Percentiles rank a stretch among this genome's conserved stretches.
Evolutionary conservation across 2,113 vertebrate genomes (phyloP).

Genomic region (Acanthisitta chloris): DNA sequence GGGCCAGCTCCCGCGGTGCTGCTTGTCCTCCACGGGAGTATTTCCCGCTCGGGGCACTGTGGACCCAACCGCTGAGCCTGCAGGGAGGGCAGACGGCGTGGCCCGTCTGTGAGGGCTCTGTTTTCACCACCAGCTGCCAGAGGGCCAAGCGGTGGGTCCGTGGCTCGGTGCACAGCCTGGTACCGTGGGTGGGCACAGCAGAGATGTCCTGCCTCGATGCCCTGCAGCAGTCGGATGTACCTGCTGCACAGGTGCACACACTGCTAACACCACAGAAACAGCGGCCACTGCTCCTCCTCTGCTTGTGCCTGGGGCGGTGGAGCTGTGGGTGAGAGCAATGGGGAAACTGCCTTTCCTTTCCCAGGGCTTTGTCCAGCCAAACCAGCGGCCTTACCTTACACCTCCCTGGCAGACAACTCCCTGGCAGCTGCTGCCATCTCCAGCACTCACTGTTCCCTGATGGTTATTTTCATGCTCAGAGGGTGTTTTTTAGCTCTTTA

Average conservation of each 20-base stretch:
- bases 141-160: neutral
- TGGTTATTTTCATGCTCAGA: neutral
- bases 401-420: rapidly evolving
- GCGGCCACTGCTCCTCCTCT: rapidly evolving
- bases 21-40: neutral
- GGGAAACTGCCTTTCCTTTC: neutral
- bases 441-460: neutral
- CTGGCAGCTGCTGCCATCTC: neutral
- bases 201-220: rapidly evolving
- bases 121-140: neutral
- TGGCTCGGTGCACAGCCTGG: neutral
- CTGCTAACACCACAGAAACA: neutral
- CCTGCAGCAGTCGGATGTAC: neutral
- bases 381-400: too few relatives aligned
- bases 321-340: neutral
- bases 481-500: neutral
- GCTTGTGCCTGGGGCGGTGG: neutral
- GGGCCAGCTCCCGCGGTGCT: too few relatives aligned
- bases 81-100: too few relatives aligned
- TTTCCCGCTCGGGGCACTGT: neutral
- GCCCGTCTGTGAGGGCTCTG: neutral
- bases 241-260: rapidly evolving
- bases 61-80: too few relatives aligned
- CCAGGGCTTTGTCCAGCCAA: too few relatives aligned
- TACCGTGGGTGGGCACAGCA: neutral